Conservation (phyloP, 2,888 invertebrate genomes). For the Nemotelus nigrinus region DNA sequence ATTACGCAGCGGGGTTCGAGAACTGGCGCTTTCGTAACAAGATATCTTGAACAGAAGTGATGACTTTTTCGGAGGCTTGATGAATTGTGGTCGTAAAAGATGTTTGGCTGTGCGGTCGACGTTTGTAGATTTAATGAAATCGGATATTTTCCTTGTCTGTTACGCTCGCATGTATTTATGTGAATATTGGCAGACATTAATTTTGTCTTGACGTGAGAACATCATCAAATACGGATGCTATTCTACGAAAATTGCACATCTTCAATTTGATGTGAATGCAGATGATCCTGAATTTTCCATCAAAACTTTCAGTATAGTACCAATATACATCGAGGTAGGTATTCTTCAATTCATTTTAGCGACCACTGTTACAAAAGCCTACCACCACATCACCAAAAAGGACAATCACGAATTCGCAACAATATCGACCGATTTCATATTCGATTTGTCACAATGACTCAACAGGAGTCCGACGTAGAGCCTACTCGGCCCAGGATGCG, state of each 20-base stretch:
- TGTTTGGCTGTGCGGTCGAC: not conserved
- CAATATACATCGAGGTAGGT: too few species aligned
- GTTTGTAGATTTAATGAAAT: not conserved
- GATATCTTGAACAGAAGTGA: conserved; percentile 30
- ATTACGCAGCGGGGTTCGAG: conserved; percentile 34
- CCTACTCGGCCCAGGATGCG: not conserved
- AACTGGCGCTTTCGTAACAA: conserved; percentile 36
- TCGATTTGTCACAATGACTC: conserved; percentile 36
- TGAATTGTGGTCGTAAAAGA: conserved; percentile 15
- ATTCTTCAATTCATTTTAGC: too few species aligned
- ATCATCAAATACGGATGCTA: too few species aligned
- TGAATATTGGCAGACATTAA: too few species aligned
- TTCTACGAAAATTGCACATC: too few species aligned
- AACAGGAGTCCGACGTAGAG: conserved; percentile 15
- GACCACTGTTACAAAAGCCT: too few species aligned
- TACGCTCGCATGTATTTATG: too few species aligned
- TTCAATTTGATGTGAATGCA: too few species aligned
- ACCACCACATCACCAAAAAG: not conserved
- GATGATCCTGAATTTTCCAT: too few species aligned
- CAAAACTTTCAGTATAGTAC: too few species aligned
- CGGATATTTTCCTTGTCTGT: not conserved
- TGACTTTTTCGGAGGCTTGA: conserved; percentile 29
- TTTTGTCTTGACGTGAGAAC: too few species aligned
- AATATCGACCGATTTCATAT: conserved; percentile 5
- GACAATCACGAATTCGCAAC: conserved; percentile 1